Conservation (phyloP, 1,140 invertebrate species). For the Daktulosphaira vitifoliae region DNA sequence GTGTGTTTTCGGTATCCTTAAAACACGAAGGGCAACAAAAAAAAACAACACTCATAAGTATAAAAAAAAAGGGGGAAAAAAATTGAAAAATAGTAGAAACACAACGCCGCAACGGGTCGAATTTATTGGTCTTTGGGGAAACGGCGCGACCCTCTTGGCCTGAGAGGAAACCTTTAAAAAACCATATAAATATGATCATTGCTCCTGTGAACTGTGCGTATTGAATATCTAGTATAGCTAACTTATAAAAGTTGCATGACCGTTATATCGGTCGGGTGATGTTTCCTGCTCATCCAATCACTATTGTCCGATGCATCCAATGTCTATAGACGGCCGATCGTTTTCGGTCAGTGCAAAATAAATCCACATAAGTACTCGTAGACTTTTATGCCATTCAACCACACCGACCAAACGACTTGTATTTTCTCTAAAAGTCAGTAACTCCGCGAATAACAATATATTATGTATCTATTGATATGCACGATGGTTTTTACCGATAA, state of each 20-base stretch:
- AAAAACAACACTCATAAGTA: conserved; percentile 3
- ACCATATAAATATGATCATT: conserved; percentile 34
- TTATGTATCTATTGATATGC: too few relatives aligned
- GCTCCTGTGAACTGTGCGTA: neutral
- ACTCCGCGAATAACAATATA: too few relatives aligned
- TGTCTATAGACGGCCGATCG: too few relatives aligned
- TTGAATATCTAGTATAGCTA: neutral
- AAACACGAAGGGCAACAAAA: conserved; percentile 8
- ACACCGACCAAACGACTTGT: too few relatives aligned
- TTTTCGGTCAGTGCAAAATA: too few relatives aligned
- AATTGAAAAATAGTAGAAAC: conserved; percentile 31
- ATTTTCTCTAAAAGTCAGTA: too few relatives aligned
- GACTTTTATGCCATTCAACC: too few relatives aligned
- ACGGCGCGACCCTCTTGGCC: conserved; percentile 17
- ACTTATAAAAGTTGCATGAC: conserved; percentile 30
- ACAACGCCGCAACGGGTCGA: conserved; percentile 10
- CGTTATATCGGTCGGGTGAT: too few relatives aligned
- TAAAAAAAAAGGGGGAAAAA: conserved; percentile 5
- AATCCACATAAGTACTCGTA: too few relatives aligned
- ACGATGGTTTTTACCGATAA: too few relatives aligned
- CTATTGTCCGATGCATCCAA: too few relatives aligned
- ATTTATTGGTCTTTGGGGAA: conserved; percentile 20
- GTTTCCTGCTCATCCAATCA: conserved; percentile 27
- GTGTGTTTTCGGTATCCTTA: neutral
- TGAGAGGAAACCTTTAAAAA: conserved; percentile 33